Conservation (phyloP, 2,888 invertebrate genomes). For the Pardosa pseudoannulata region DNA sequence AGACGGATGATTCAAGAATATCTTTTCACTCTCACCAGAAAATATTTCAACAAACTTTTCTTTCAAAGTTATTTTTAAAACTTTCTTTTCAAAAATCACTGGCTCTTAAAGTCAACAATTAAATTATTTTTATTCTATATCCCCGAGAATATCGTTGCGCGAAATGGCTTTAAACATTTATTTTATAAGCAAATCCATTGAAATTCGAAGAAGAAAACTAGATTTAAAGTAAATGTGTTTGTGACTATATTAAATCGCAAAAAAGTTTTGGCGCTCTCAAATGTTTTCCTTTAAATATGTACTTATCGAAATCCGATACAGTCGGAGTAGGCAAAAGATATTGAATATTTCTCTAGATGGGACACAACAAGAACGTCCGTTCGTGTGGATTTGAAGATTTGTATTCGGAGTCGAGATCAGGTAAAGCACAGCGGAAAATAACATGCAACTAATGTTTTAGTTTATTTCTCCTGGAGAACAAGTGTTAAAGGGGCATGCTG, state of each 20-base stretch:
- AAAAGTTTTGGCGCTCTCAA: neutral
- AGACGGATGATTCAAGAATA: too few species aligned
- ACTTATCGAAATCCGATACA: conserved; percentile 25
- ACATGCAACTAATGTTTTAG: neutral
- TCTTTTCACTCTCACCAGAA: too few species aligned
- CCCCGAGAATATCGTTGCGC: neutral
- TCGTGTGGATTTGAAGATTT: neutral
- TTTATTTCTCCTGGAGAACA: too few species aligned
- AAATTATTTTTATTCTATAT: too few species aligned
- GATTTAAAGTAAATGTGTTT: conserved; percentile 2
- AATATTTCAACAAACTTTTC: too few species aligned
- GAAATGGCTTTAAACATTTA: neutral
- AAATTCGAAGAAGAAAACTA: neutral
- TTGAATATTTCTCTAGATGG: conserved; percentile 4
- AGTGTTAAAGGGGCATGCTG: too few species aligned
- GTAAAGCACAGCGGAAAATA: neutral
- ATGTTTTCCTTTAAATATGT: conserved; percentile 14
- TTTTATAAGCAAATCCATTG: neutral
- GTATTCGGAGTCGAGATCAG: neutral
- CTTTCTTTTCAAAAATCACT: too few species aligned
- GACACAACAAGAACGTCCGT: neutral
- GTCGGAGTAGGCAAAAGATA: neutral
- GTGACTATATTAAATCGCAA: neutral
- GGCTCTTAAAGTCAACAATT: too few species aligned
- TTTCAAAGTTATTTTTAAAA: too few species aligned